Base-by-base conservation (phyloP, 2,888 invertebrate species). In the Odontocerum albicorne region DNA sequence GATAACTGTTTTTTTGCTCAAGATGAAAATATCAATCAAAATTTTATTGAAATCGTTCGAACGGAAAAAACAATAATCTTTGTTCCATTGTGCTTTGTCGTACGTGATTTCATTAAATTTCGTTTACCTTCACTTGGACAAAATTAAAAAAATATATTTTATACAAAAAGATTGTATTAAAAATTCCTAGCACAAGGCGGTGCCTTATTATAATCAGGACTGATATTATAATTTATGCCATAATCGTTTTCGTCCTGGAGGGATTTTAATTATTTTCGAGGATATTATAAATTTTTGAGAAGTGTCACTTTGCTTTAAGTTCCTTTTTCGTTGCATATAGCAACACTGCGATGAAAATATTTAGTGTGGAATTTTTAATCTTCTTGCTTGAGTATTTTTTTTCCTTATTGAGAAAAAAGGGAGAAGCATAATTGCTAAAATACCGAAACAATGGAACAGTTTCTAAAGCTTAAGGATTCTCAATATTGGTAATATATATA, bases 361-460 rank as follows among this genome's bases (percentile, higher is more conserved):
- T 54, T 54, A 54, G 47, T 54, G 35, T 42, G 54, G 54, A 54
- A 54, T 54, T 54, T 54, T 54, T 54, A 54, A 54, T 54, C 54
- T 54, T 31, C 46, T 54, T 47, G 42, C 54, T 43, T 8, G 38
- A 49, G 33, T 47, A 54, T 49, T 49, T 49, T 49, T 42, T 49
- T n/a, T n/a, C n/a, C n/a, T n/a, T n/a, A n/a, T n/a, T n/a, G n/a
- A n/a, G n/a, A n/a, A n/a, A n/a, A n/a, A n/a, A n/a, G n/a, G n/a
- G n/a, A n/a, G n/a, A n/a, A n/a, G n/a, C n/a, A n/a, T n/a, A n/a
- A n/a, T n/a, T n/a, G n/a, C n/a, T n/a, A n/a, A n/a, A n/a, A n/a
- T n/a, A n/a, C n/a, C n/a, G n/a, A n/a, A n/a, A n/a, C n/a, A n/a
- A n/a, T n/a, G n/a, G n/a, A n/a, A n/a, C n/a, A n/a, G n/a, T n/a